These are phyloP conservation scores for Andrena dorsata DNA, from an alignment of 2,888 invertebrate genomes.

Conservation along the genomic window DNA sequence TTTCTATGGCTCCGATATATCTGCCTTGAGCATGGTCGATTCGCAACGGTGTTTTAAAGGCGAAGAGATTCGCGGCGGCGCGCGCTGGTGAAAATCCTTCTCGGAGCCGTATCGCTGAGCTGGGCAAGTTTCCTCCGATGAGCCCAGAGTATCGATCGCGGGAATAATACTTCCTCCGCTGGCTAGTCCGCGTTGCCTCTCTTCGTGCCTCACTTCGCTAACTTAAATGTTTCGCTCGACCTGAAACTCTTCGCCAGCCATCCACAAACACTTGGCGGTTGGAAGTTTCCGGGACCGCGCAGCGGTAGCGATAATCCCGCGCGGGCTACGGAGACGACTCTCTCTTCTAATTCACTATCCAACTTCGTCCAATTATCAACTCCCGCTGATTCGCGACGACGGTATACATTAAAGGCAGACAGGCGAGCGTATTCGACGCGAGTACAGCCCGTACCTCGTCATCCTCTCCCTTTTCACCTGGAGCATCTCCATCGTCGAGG, in stretches of 20 bases:
- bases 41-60: not conserved
- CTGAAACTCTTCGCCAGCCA: not conserved
- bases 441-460: conserved; percentile 8
- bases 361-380: conserved; percentile 3
- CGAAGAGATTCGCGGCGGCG: not conserved
- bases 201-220: not conserved
- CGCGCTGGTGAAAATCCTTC: conserved; percentile 19
- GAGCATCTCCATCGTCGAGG: conserved; percentile 21
- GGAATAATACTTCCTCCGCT: conserved; percentile 15
- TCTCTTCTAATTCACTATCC: not conserved
- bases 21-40: not conserved
- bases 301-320: not conserved
- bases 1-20: conserved; percentile 12
- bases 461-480: conserved; percentile 26
- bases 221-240: conserved; percentile 1
- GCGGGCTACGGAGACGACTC: not conserved
- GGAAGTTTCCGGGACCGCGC: not conserved
- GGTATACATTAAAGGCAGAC: not conserved
- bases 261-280: not conserved
- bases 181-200: conserved; percentile 8
- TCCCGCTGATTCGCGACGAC: not conserved
- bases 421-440: not conserved
- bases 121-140: conserved; percentile 26
- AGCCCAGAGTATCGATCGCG: conserved; percentile 27
- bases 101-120: conserved; percentile 4